Base-by-base conservation (phyloP, 2,797 vertebrate species). In the Brachyrhaphis roseni region DNA sequence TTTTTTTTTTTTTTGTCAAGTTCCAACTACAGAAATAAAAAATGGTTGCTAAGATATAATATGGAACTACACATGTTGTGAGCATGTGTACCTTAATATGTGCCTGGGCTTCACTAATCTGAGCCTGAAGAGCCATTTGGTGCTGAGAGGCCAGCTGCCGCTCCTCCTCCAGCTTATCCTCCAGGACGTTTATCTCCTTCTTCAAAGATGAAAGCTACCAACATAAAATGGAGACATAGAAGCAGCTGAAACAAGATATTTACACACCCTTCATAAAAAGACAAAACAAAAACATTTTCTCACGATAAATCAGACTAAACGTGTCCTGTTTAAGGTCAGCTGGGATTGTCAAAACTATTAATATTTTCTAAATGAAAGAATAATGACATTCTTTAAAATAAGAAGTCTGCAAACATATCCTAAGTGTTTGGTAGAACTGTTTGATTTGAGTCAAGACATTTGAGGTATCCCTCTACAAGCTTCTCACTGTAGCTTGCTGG, bases 81-180 rank as follows among this genome's bases (percentile, higher is more conserved):
- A 64, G 72, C 28, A 59, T 1, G 11, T 73, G 47, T 81, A 96
- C 96, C 95, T 95, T 96, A 76, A 92, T 86, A 46, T 66, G 91
- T 45, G 94, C 92, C 77, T 96, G 94, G 34, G 92, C 92, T 82
- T 96, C 95, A 66, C 72, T 87, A 87, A 95, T 81, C 89, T 94
- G 95, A 83, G 95, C 95, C 84, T 96, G 91, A 82, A 96, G 84
- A 26, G 90, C 89, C 84, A 95, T 87, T 85, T 95, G 94, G 74
- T 96, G 94, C 84, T 96, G 95, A 80, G 87, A 83, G 36, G 94
- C 84, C 78, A 94, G 84, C 86, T 93, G 89, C 75, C 57, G 87
- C 90, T 96, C 90, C 74, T 93, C 90, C 31, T 78, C 92, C 81
- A 95, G 84, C 26, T 89, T 93, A 47, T 51, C 78, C 78, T 95